These are phyloP conservation scores for Philereme vetulata DNA, from an alignment of 2,888 invertebrate genomes.

Conservation along the genomic window DNA sequence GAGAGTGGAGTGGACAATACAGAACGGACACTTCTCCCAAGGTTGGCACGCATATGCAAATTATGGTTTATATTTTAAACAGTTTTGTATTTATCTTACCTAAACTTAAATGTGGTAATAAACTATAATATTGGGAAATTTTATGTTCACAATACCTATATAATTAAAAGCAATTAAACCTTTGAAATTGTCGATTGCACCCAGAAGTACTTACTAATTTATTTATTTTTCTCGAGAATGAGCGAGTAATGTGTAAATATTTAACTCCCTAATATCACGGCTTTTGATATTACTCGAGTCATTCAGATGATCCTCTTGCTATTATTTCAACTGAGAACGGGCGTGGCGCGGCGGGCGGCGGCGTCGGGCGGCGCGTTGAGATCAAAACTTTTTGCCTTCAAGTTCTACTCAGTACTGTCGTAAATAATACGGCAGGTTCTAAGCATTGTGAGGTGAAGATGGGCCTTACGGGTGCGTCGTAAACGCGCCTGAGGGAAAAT, in stretches of 20 bases:
- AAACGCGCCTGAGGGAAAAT: constrained; percentile 74
- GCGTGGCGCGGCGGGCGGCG: constrained; percentile 3
- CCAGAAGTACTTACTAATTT: too few species aligned
- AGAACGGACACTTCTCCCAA: constrained; percentile 41
- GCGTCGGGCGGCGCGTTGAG: not conserved
- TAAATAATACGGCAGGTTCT: constrained; percentile 56
- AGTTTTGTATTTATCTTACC: constrained; percentile 16
- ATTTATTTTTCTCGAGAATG: not conserved
- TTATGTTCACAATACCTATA: too few species aligned
- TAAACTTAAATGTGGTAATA: too few species aligned
- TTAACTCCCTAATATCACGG: not conserved
- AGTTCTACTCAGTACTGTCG: constrained; percentile 49
- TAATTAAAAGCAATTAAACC: too few species aligned
- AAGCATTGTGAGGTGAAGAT: constrained; percentile 55
- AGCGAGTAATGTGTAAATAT: not conserved
- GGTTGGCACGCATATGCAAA: constrained; percentile 44
- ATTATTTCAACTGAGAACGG: constrained; percentile 44
- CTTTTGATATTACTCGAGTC: not conserved
- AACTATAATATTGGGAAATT: too few species aligned
- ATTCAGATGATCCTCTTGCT: constrained; percentile 20
- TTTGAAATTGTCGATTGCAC: too few species aligned
- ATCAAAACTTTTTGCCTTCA: constrained; percentile 48
- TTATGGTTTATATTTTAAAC: constrained; percentile 18
- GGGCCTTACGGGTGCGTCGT: constrained; percentile 56
- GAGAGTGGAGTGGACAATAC: constrained; percentile 44